Base-by-base conservation (phyloP, 2,797 vertebrate genomes). In the Cygnus olor region DNA sequence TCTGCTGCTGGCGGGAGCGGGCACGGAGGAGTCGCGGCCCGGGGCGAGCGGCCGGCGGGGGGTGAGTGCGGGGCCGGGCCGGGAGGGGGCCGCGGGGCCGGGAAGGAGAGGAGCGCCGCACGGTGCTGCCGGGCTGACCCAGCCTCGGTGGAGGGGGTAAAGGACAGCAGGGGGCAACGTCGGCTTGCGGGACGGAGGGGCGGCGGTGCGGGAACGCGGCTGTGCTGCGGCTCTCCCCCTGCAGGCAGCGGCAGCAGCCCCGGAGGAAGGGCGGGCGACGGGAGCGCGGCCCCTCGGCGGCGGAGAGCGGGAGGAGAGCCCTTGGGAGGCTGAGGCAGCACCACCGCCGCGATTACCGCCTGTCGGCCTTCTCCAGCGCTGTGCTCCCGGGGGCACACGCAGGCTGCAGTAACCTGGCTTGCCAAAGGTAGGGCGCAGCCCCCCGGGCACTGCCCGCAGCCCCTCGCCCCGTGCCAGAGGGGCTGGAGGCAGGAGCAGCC, bases 251-350 rank as follows among this genome's bases (percentile, higher is more conserved):
- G 74, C 93, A 85, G 70, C 88, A 78, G 32, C 72, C 21, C 0
- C 51, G 88, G 30, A 94, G 65, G 40, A 79, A 60, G 70, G 54
- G 4, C 61, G 27, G 42, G 82, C 56, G 87, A 93, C 0, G 72
- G 73, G 66, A 71, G 40, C 15, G 1, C 4, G 36, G 63, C 28
- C 18, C 40, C 25, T 56, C 45, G 30, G 22, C 6, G 12, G 57
- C 65, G 0, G 74, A 79, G 17, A 78, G 28, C 15, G 25, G 78
- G 24, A 96, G 61, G 47, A 83, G 68, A 2, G 73, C 81, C 80
- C 93, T 87, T 21, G 90, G 92, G 30, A 93, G 92, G 25, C 66
- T 96, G 74, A 97, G 61, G 16, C 88, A 94, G 64, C 74, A 95
- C 60, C 96, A 92, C 60, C 76, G 85, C 27, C 95, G 93, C 0